Conservation (phyloP, 2,797 vertebrate species). For the Sparus aurata region DNA sequence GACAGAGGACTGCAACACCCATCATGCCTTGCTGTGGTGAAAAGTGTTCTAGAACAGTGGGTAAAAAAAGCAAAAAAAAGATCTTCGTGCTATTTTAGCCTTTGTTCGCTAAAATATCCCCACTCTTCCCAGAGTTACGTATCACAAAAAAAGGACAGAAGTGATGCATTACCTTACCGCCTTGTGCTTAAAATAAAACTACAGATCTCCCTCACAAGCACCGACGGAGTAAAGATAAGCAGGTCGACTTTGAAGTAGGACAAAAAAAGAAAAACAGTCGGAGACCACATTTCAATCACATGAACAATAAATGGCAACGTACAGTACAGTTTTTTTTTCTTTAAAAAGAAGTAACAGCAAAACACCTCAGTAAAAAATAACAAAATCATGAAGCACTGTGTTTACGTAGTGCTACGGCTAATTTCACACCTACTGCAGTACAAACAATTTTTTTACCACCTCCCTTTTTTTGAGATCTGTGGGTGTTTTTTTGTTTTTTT, state of each 20-base stretch:
- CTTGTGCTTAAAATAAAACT: conserved; percentile 54
- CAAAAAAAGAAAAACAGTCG: conserved; percentile 42
- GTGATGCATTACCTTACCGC: conserved; percentile 15
- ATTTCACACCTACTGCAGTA: conserved; percentile 71
- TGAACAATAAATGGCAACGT: conserved; percentile 70
- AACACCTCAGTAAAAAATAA: conserved; percentile 67
- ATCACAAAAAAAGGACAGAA: conserved; percentile 41
- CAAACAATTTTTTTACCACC: conserved; percentile 52
- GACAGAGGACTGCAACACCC: conserved; percentile 73
- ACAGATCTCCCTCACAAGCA: conserved; percentile 47
- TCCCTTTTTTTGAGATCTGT: conserved; percentile 42
- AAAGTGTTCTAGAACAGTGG: conserved; percentile 38
- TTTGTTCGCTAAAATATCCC: conserved; percentile 33
- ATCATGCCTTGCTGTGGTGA: conserved; percentile 78
- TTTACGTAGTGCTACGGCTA: conserved; percentile 72
- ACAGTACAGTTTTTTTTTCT: conserved; percentile 59
- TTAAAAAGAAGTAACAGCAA: conserved; percentile 66
- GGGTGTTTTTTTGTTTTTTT: conserved; percentile 25
- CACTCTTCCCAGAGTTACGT: conserved; percentile 42
- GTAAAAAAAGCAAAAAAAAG: conserved; percentile 24
- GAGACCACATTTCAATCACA: conserved; percentile 73
- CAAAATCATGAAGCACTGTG: conserved; percentile 65
- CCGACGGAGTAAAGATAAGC: conserved; percentile 36
- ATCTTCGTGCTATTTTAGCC: conserved; percentile 34
- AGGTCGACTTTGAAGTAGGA: conserved; percentile 52